Conservation (phyloP, 2,888 invertebrate species). For the Athrips mouffetella region DNA sequence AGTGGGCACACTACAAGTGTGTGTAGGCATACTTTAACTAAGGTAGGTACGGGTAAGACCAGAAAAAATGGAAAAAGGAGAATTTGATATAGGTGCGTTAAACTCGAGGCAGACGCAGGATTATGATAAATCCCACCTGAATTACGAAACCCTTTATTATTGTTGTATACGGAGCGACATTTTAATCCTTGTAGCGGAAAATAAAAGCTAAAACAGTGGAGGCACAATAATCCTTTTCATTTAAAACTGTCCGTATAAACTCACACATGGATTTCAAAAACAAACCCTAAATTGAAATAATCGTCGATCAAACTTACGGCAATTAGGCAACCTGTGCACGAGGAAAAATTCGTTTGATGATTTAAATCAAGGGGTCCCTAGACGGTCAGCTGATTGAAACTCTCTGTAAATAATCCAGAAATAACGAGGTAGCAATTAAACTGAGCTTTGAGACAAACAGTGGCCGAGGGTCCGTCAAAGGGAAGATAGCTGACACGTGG, state of each 20-base stretch:
- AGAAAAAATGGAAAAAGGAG: conserved; percentile 21
- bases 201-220: neutral
- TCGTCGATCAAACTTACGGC: conserved; percentile 39
- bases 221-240: neutral
- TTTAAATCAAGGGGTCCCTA: conserved; percentile 30
- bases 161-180: conserved; percentile 2
- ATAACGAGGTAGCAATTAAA: conserved; percentile 77
- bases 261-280: conserved; percentile 7
- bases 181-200: neutral
- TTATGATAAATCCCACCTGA: conserved; percentile 16
- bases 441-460: conserved; percentile 66
- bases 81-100: conserved; percentile 34
- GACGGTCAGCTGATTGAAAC: conserved; percentile 50
- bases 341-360: conserved; percentile 52
- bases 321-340: conserved; percentile 55
- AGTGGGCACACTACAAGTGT: too few relatives aligned
- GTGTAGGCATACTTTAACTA: neutral
- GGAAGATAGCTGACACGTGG: conserved; percentile 43
- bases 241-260: neutral
- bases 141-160: conserved; percentile 1
- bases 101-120: conserved; percentile 27
- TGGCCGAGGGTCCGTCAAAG: conserved; percentile 57
- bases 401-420: conserved; percentile 74
- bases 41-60: neutral
- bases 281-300: neutral